Evolutionary conservation across 2,113 vertebrate species (phyloP).

Genomic region (Psophia crepitans): DNA sequence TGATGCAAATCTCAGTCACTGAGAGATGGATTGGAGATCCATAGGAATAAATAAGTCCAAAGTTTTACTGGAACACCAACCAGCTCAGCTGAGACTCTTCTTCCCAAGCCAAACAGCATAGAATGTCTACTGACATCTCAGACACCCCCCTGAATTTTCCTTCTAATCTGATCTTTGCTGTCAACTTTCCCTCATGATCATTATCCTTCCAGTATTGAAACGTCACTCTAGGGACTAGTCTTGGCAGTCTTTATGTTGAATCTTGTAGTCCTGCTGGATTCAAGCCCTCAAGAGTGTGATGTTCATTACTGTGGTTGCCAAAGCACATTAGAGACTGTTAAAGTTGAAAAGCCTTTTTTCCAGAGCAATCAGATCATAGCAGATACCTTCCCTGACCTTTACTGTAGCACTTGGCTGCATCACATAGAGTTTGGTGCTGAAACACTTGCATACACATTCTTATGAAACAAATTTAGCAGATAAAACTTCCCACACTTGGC

Average conservation of each 20-base stretch:
- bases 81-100: background rate
- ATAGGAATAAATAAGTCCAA: background rate
- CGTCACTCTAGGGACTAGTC: background rate
- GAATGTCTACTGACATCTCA: background rate
- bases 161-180: background rate
- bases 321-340: background rate
- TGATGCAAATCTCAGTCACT: background rate
- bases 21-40: background rate
- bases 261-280: background rate
- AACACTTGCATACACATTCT: background rate
- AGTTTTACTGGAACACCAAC: background rate
- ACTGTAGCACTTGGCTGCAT: background rate
- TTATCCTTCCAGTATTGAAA: background rate
- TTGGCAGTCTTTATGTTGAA: background rate
- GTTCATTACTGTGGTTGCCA: background rate
- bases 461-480: background rate
- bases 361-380: background rate
- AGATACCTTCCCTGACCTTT: background rate
- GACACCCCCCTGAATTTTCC: background rate
- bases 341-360: background rate
- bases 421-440: background rate
- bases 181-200: background rate
- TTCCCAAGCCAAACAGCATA: background rate
- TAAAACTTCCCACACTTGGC: background rate
- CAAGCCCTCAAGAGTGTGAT: accelerated